Evolutionary conservation across 92 coral and sea anemone genomes (phyloP).

Genomic region (Desmophyllum pertusum): DNA sequence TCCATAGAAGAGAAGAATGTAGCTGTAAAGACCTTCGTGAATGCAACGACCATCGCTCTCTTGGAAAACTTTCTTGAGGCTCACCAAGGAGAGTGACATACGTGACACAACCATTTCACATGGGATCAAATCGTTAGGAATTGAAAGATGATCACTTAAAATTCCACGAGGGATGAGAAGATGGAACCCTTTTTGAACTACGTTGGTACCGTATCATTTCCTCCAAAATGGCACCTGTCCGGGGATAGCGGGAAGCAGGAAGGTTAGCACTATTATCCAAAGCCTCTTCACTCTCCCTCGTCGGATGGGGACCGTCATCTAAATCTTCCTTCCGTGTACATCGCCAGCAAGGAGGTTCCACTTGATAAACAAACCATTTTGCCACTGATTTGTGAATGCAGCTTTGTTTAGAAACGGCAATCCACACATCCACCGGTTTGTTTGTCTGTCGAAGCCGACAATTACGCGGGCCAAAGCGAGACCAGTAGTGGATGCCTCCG

Average conservation of each 20-base stretch:
- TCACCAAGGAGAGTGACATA: neutral
- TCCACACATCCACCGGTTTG: slow-evolving; percentile 4
- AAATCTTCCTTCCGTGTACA: neutral
- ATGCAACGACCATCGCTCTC: neutral
- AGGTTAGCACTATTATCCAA: no score
- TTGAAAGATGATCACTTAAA: neutral
- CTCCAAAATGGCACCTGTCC: neutral
- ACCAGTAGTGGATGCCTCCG: slow-evolving; percentile 5
- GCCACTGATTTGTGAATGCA: slow-evolving; percentile 24
- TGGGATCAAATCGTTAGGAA: neutral
- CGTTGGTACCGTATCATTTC: neutral
- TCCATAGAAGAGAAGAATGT: no score
- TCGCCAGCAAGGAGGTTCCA: slow-evolving; percentile 2
- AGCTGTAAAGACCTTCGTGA: neutral
- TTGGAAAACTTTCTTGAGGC: neutral
- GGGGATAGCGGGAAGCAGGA: neutral
- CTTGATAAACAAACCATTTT: slow-evolving; percentile 9
- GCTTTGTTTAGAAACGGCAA: neutral
- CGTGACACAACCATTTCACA: neutral
- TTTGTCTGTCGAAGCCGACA: neutral
- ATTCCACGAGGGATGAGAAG: neutral
- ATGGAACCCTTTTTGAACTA: neutral
- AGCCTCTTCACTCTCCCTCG: slow-evolving; percentile 7
- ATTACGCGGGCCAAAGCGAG: slow-evolving; percentile 15
- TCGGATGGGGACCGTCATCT: neutral